These are phyloP conservation scores for Aurelia aurita complex sp. Pacific DNA, from an alignment of 30 jellyfish, hydroid and myxozoan genomes.

Conservation along the genomic window DNA sequence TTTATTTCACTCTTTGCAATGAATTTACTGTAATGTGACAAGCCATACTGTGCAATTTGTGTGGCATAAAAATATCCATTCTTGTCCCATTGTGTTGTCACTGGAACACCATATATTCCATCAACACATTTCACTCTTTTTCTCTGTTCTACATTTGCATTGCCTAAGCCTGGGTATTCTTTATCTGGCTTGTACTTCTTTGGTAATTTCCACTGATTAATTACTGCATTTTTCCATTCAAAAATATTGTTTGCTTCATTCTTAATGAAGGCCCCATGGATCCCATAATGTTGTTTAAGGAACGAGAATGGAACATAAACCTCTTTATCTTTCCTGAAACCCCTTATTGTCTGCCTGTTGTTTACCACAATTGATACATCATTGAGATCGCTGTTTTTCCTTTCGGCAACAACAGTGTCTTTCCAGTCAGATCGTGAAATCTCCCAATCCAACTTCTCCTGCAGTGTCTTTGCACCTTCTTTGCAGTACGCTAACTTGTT, in stretches of 20 bases:
- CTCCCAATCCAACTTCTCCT: slow-evolving; percentile 33
- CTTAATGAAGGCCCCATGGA: slow-evolving; percentile 44
- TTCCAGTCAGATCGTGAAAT: slow-evolving; percentile 6
- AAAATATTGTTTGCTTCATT: slow-evolving; percentile 7
- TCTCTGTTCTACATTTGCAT: slow-evolving; percentile 62
- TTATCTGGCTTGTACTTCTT: slow-evolving; percentile 34
- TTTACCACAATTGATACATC: slow-evolving; percentile 46
- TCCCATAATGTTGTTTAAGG: slow-evolving; percentile 47
- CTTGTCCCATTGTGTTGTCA: slow-evolving; percentile 90
- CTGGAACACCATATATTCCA: slow-evolving; percentile 91
- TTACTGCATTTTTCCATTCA: slow-evolving; percentile 39
- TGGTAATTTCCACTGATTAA: slow-evolving; percentile 5
- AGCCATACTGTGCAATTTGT: slow-evolving; percentile 97
- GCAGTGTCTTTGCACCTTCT: background rate
- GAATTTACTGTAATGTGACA: slow-evolving; percentile 70
- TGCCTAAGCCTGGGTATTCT: slow-evolving; percentile 47
- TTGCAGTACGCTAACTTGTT: slow-evolving; percentile 11
- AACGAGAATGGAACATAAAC: slow-evolving; percentile 75
- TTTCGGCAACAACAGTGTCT: background rate
- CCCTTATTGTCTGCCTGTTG: slow-evolving; percentile 17
- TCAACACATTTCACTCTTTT: slow-evolving; percentile 75
- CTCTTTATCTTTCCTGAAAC: slow-evolving; percentile 17
- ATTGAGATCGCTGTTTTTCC: background rate
- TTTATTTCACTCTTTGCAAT: background rate
- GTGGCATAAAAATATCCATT: slow-evolving; percentile 91